phyloP scores from a whole-genome alignment of 2,888 invertebrate genomes.

The Latrodectus hesperus region DNA sequence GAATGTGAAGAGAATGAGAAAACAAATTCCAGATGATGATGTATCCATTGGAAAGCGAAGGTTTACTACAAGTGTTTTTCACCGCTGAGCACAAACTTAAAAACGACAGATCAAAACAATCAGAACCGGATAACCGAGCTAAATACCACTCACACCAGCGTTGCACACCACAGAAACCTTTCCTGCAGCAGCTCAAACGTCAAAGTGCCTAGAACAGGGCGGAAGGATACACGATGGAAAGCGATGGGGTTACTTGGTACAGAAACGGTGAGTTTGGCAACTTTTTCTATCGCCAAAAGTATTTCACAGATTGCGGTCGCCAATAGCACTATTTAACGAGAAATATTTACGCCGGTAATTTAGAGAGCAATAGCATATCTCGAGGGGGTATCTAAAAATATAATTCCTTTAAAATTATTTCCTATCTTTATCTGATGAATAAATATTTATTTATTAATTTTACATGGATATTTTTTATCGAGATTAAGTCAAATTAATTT shows the following conservation, averaged over 20 bases:
- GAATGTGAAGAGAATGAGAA: conserved; percentile 26
- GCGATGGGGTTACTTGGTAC: conserved; percentile 20
- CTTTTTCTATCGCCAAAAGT: conserved; percentile 13
- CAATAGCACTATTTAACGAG: too few species aligned
- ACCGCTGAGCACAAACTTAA: conserved; percentile 26
- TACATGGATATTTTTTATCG: too few species aligned
- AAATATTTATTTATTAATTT: too few species aligned
- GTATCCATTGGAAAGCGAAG: conserved; percentile 47
- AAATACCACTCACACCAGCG: conserved; percentile 5
- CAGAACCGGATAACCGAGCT: conserved; percentile 49
- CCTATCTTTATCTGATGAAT: too few species aligned
- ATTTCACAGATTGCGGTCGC: too few species aligned
- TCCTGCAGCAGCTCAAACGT: conserved; percentile 39
- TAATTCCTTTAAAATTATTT: too few species aligned
- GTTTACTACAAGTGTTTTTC: conserved; percentile 36
- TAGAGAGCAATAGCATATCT: too few species aligned
- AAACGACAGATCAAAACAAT: conserved; percentile 52
- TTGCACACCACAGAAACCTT: conserved; percentile 14
- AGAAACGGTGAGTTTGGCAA: background rate
- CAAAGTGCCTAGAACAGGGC: conserved; percentile 34
- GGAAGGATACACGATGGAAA: conserved; percentile 26
- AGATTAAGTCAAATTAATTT: too few species aligned
- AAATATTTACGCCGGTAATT: too few species aligned
- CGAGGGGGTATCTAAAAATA: too few species aligned
- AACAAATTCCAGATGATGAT: conserved; percentile 42